Percentiles rank a stretch among this genome's conserved stretches.
These are phyloP conservation scores for Dasypogon diadema DNA, from an alignment of 2,888 invertebrate species.

Conservation along the genomic window DNA sequence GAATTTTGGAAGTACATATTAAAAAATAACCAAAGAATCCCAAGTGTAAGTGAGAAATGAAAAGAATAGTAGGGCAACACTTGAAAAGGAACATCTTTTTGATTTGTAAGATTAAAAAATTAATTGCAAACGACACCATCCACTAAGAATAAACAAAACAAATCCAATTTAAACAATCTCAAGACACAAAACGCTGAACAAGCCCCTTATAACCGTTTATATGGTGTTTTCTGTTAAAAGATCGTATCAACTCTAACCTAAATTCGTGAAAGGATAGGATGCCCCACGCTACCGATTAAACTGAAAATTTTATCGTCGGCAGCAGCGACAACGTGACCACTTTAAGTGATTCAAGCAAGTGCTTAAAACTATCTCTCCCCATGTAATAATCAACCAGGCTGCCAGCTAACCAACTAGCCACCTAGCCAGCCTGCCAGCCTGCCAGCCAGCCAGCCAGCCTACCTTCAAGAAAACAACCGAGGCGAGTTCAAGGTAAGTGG, in stretches of 20 bases:
- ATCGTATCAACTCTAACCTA: slow-evolving; percentile 15
- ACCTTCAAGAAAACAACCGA: slow-evolving; percentile 32
- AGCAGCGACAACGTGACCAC: slow-evolving; percentile 38
- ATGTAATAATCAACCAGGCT: background rate
- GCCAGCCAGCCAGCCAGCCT: slow-evolving; percentile 17
- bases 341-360: background rate
- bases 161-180: no score
- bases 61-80: no score
- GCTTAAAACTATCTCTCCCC: background rate
- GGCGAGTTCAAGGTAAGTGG: slow-evolving; percentile 49
- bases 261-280: slow-evolving; percentile 39
- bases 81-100: no score
- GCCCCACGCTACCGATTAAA: slow-evolving; percentile 30
- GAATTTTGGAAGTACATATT: no score
- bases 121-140: no score
- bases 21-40: no score
- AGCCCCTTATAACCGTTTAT: no score
- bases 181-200: no score
- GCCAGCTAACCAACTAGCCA: background rate
- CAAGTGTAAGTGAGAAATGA: no score
- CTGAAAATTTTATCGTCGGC: slow-evolving; percentile 22
- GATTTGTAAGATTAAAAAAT: no score
- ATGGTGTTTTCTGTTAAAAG: no score
- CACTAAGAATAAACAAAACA: no score
- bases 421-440: background rate